Evolutionary conservation across 2,888 invertebrate genomes (phyloP).

Genomic region (Eutolmus rufibarbis): DNA sequence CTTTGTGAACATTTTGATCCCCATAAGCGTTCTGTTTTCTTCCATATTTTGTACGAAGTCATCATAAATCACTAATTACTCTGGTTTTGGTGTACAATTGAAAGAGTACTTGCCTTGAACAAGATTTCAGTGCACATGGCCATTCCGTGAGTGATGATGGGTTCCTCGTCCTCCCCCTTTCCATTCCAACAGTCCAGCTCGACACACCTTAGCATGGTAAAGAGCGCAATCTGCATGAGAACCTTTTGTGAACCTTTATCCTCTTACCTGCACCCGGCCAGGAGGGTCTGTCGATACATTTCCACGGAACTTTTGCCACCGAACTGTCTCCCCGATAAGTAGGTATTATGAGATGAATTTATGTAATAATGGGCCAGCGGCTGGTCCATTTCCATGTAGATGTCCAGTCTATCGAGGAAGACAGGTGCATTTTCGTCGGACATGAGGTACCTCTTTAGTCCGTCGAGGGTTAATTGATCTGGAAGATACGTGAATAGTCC

Average conservation of each 20-base stretch:
- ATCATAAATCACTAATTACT: neutral
- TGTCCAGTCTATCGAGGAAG: conserved; percentile 95
- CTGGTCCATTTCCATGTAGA: conserved; percentile 99
- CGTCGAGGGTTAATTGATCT: conserved; percentile 91
- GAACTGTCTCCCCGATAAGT: conserved; percentile 93
- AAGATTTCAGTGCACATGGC: conserved; percentile 99
- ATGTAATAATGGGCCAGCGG: conserved; percentile 98
- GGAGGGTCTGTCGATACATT: conserved; percentile 96
- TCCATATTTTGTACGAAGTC: too few relatives aligned
- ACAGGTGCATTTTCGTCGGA: conserved; percentile 99
- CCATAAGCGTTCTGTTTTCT: too few relatives aligned
- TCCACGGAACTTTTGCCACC: conserved; percentile 98
- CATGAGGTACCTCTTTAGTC: conserved; percentile 97
- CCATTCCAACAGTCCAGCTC: conserved; percentile 99
- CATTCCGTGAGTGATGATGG: conserved; percentile 99
- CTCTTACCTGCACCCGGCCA: conserved; percentile 93
- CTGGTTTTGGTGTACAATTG: too few relatives aligned
- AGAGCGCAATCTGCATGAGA: neutral
- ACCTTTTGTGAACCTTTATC: neutral
- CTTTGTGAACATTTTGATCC: too few relatives aligned
- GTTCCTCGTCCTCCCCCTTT: conserved; percentile 96
- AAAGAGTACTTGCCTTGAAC: conserved; percentile 72
- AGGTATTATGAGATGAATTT: conserved; percentile 97
- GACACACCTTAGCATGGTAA: conserved; percentile 75
- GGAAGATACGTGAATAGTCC: conserved; percentile 49